Conservation (phyloP, 2,888 invertebrate genomes). For the Nomada fucata region DNA sequence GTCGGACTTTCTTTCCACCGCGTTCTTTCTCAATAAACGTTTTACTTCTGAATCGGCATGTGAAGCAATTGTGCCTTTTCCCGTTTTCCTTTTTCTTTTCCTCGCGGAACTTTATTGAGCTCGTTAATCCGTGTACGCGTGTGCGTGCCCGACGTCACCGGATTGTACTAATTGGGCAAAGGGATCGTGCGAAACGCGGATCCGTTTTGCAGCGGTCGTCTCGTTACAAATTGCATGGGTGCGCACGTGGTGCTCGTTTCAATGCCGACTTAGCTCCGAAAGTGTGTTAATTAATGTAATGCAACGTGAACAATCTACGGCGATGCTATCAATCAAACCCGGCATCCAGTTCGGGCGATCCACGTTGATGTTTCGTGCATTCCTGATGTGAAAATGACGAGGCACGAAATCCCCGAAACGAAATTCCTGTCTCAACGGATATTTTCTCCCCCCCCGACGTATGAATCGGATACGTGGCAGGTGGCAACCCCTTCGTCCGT, state of each 20-base stretch:
- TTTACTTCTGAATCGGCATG: neutral
- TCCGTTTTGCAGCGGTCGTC: neutral
- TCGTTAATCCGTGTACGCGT: neutral
- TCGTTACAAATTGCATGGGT: no score
- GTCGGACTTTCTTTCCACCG: slow-evolving; percentile 36
- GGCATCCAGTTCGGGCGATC: slow-evolving; percentile 19
- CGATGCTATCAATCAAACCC: slow-evolving; percentile 51
- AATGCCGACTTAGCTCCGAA: neutral
- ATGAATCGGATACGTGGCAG: neutral
- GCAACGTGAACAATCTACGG: neutral
- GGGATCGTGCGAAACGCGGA: slow-evolving; percentile 6
- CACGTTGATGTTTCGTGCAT: slow-evolving; percentile 59
- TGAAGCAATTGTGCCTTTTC: neutral
- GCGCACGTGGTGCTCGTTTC: no score
- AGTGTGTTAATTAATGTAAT: slow-evolving; percentile 9
- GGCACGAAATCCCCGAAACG: slow-evolving; percentile 44
- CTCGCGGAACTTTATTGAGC: neutral
- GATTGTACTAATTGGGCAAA: neutral
- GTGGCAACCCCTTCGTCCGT: neutral
- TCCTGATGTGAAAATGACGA: slow-evolving; percentile 72
- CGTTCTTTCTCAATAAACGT: neutral
- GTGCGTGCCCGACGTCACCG: neutral
- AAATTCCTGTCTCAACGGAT: slow-evolving; percentile 55
- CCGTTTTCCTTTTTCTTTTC: neutral
- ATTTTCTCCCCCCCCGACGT: slow-evolving; percentile 2